Evolutionary conservation across 2,888 invertebrate genomes (phyloP).

Genomic region (Machimus atricapillus): DNA sequence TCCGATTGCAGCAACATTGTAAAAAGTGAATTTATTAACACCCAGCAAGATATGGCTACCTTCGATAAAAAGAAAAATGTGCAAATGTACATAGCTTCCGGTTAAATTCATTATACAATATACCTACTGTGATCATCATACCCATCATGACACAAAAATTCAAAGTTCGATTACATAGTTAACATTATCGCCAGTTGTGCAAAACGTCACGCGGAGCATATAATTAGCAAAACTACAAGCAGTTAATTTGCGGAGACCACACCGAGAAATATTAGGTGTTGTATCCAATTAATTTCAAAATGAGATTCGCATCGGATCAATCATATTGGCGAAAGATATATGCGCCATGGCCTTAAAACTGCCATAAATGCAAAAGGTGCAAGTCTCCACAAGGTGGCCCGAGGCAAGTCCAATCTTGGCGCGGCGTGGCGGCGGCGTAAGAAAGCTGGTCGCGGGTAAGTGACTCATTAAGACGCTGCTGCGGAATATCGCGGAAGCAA

Average conservation of each 20-base stretch:
- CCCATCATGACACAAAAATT: neutral
- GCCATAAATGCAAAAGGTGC: slow-evolving; percentile 8
- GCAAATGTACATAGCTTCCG: neutral
- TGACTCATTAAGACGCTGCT: neutral
- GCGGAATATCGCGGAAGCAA: neutral
- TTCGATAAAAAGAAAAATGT: neutral
- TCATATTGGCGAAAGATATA: slow-evolving; percentile 4
- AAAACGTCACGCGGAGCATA: neutral
- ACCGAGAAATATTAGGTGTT: neutral
- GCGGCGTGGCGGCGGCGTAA: neutral
- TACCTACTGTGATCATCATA: neutral
- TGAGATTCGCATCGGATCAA: neutral
- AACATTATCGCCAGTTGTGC: neutral
- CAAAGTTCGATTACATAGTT: neutral
- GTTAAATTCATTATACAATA: neutral
- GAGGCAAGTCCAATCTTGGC: neutral
- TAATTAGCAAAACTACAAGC: neutral
- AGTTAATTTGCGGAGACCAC: neutral
- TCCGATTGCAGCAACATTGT: neutral
- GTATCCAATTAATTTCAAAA: slow-evolving; percentile 17
- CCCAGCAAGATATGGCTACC: neutral
- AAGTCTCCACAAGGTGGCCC: neutral
- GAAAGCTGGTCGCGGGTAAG: neutral
- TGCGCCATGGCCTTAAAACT: slow-evolving; percentile 8
- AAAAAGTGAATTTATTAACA: neutral